phyloP scores from a whole-genome alignment of 2,113 vertebrate genomes.

The Cacatua alba region DNA sequence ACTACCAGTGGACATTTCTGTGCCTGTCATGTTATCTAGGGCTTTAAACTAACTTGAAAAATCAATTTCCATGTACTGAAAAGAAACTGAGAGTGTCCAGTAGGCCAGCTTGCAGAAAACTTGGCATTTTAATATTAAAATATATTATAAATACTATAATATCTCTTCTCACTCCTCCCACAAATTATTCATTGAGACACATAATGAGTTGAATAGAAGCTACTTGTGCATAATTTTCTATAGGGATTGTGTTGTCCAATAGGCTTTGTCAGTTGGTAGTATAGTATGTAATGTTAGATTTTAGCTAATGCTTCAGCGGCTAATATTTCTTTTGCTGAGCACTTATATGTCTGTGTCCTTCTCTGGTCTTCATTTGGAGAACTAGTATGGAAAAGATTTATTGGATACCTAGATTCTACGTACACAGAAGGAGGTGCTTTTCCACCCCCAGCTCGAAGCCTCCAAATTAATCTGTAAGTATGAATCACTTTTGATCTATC shows the following conservation, averaged over 20 bases:
- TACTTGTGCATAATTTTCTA: background rate
- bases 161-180: constrained; percentile 9
- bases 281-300: background rate
- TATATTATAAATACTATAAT: constrained; percentile 3
- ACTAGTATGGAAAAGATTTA: background rate
- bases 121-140: constrained; percentile 52
- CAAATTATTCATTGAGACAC: constrained; percentile 36
- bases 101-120: constrained; percentile 31
- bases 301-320: background rate
- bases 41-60: constrained; percentile 60
- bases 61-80: constrained; percentile 30
- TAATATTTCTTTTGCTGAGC: constrained; percentile 2
- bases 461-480: background rate
- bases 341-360: background rate
- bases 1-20: constrained; percentile 8
- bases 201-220: constrained; percentile 17
- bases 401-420: background rate
- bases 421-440: background rate
- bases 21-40: constrained; percentile 12
- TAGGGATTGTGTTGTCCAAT: background rate
- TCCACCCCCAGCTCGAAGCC: background rate
- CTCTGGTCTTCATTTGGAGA: background rate
- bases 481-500: background rate
- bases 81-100: background rate
- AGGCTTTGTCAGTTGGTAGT: constrained; percentile 12